Base-by-base conservation (phyloP, 2,113 vertebrate genomes). In the Synchiropus splendidus region DNA sequence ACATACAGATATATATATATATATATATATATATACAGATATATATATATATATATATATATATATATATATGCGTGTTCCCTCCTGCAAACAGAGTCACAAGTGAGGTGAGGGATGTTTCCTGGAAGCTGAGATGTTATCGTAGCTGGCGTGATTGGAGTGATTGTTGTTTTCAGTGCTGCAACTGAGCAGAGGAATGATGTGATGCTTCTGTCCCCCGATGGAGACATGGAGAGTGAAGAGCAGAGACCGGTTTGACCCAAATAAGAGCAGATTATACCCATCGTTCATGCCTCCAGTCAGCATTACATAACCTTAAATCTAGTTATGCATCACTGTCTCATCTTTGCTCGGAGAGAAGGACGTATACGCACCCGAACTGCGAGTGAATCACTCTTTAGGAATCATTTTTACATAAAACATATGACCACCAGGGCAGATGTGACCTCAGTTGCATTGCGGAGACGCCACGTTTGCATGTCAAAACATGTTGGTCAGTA, bases 281-380 rank as follows among this genome's bases (percentile, higher is more conserved):
- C 74, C 67, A 81, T 72, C 64, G 65, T 67, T 59, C 49, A 49
- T 71, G 70, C 61, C 63, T 72, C 54, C 58, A 64, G 75, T 75
- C 68, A 64, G 66, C 61, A 78, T 83, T 83, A 79, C 79, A 74
- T 81, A 82, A 82, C 79, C 79, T 74, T 67, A 66, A 77, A 82
- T 82, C 74, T 73, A 77, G 80, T 83, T 79, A 78, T 71, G 73
- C 74, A 70, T 77, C 74, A 61, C 59, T 60, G 44, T 67, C 64
- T 74, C 61, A 73, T 72, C 74, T 79, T 53, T 37, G 64, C 46
- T 51, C 18, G 16, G 18, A 31, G 36, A 13, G 30, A 36, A 27
- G 48, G 10, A 13, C 18, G 35, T n/a, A 41, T 42, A 34, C 34
- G 27, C 36, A 39, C 36, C 61, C 36, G 53, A 54, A 67, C 51